phyloP scores from a whole-genome alignment of 2,888 invertebrate genomes.

The Hydroisotoma schaefferi region DNA sequence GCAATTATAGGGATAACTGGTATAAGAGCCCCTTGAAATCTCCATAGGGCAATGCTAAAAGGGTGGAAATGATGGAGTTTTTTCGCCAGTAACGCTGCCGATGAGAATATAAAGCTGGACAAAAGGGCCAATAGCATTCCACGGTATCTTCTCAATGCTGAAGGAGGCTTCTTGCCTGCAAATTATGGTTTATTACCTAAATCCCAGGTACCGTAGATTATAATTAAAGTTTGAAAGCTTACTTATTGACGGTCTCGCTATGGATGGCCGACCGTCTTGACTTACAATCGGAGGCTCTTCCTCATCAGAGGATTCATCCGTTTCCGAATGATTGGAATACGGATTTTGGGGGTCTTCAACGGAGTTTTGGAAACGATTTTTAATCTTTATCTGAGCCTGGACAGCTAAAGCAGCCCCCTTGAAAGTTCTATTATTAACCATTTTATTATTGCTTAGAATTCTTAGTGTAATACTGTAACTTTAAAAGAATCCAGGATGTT shows the following conservation, averaged over 20 bases:
- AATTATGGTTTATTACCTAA: no score
- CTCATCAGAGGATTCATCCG: slow-evolving; percentile 1
- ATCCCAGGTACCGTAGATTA: no score
- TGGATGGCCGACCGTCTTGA: background rate
- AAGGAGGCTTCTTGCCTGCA: background rate
- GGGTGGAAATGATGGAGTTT: slow-evolving; percentile 38
- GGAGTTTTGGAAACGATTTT: slow-evolving; percentile 29
- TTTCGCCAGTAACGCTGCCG: slow-evolving; percentile 43
- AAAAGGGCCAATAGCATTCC: slow-evolving; percentile 38
- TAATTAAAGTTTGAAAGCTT: no score
- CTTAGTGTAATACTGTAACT: no score
- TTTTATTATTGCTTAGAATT: no score
- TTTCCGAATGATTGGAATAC: slow-evolving; percentile 17
- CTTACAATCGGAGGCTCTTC: background rate
- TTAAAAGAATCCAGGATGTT: no score
- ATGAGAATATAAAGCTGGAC: slow-evolving; percentile 36
- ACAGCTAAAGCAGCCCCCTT: slow-evolving; percentile 26
- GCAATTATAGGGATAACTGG: slow-evolving; percentile 33
- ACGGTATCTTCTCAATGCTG: slow-evolving; percentile 24
- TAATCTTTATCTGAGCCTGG: slow-evolving; percentile 24
- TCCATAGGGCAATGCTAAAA: slow-evolving; percentile 41
- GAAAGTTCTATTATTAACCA: no score
- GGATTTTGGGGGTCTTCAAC: slow-evolving; percentile 33
- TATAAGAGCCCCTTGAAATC: slow-evolving; percentile 43
- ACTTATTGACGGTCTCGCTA: background rate